These are phyloP conservation scores for Oreocharis arfaki DNA, from an alignment of 2,113 vertebrate species.

Conservation along the genomic window DNA sequence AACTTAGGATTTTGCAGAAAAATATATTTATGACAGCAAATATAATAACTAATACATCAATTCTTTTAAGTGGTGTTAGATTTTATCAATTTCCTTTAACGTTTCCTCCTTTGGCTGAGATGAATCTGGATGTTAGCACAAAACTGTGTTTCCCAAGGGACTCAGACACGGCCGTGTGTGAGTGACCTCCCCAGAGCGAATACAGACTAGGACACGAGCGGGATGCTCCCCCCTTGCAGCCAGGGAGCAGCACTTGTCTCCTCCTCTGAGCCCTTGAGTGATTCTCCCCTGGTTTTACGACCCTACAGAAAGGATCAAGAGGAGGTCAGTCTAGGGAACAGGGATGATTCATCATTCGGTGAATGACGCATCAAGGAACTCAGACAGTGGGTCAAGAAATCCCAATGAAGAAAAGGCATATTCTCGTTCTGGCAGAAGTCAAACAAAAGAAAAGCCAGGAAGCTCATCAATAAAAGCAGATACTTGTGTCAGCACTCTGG, in stretches of 20 bases:
- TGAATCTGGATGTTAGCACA: neutral
- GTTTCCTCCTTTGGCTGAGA: neutral
- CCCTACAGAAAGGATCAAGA: neutral
- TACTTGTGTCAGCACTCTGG: neutral
- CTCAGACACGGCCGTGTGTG: accelerated
- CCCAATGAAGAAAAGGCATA: neutral
- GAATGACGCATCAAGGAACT: neutral
- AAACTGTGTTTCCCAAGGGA: accelerated
- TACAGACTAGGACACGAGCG: accelerated
- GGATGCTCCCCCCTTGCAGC: neutral
- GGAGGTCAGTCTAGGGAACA: neutral
- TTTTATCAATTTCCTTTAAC: neutral
- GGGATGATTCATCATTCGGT: neutral
- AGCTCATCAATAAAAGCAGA: neutral
- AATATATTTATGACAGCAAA: neutral
- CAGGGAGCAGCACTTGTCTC: neutral
- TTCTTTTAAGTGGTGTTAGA: neutral
- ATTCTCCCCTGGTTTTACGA: neutral
- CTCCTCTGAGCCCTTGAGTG: neutral
- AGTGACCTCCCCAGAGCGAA: accelerated
- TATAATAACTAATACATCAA: neutral
- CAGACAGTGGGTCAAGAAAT: neutral
- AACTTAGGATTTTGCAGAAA: neutral
- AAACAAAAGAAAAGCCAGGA: neutral
- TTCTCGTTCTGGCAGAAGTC: neutral